These are phyloP conservation scores for Archilochus colubris DNA, from an alignment of 2,113 vertebrate genomes.

Conservation along the genomic window DNA sequence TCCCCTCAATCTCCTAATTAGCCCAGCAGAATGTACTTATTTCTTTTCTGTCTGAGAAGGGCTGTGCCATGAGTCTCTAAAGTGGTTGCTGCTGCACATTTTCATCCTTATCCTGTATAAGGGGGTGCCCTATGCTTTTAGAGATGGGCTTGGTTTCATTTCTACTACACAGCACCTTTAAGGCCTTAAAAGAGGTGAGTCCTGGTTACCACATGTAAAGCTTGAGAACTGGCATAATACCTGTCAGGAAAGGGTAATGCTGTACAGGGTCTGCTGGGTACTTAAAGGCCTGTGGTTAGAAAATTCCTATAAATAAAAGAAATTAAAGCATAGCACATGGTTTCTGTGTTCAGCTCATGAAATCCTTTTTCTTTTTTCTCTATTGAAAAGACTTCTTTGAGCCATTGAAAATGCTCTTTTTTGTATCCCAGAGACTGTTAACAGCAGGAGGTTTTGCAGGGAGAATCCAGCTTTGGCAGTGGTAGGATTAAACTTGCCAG, in stretches of 20 bases:
- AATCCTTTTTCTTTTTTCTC: not conserved
- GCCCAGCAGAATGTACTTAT: not conserved
- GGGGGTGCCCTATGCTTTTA: not conserved
- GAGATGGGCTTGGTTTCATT: not conserved
- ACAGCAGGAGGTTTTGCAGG: not conserved
- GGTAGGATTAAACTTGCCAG: not conserved
- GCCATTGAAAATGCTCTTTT: conserved; percentile 9
- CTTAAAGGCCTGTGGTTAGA: not conserved
- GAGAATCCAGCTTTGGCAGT: conserved; percentile 17
- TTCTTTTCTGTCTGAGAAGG: not conserved
- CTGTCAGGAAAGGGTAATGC: not conserved
- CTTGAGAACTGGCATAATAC: not conserved
- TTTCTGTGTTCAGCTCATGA: not conserved
- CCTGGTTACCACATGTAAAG: not conserved
- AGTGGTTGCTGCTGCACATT: not conserved
- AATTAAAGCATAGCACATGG: not conserved
- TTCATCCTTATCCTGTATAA: not conserved
- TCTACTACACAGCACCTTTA: not conserved
- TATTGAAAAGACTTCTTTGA: conserved; percentile 22
- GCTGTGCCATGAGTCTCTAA: not conserved
- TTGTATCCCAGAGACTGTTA: not conserved
- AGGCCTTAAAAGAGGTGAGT: not conserved
- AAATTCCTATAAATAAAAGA: not conserved
- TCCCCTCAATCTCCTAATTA: conserved; percentile 12
- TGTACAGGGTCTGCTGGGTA: not conserved